Base-by-base conservation (phyloP, 2,113 vertebrate species). In the Phocoena sinus region DNA sequence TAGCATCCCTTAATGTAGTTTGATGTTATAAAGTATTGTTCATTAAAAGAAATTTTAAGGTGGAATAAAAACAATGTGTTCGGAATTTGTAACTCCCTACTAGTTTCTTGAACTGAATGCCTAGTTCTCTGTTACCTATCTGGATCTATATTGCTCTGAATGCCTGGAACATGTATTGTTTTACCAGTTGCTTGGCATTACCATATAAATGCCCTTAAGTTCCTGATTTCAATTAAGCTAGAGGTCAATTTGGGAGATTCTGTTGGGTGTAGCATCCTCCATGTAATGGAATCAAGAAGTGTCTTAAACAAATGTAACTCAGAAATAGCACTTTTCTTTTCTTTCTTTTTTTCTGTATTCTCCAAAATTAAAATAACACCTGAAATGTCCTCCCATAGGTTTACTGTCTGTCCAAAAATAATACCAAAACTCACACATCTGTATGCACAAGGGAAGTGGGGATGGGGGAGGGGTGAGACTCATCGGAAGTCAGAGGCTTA, bases 311-410 rank as follows among this genome's bases (percentile, higher is more conserved):
- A 84, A 70, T 23, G 11, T 88, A 63, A 89, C 26, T 73, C 36
- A 58, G n/a, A 94, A 73, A 82, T 31, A 92, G 56, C 25, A 62
- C 18, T 85, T 96, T 76, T 56, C 18, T 73, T 41, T 2, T 6
- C 9, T 41, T 2, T 6, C 9, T 13, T 62, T 53, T 79, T 82
- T 74, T 56, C 56, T 63, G 13, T n/a, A 25, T 74, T 3, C 63
- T 93, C 56, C 58, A 85, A 94, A 93, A 96, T 95, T 95, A 95
- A 68, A 89, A 58, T 20, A 71, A 17, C 33, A 95, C 60, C 21
- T n/a, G 26, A 94, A 92, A 53, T 87, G 74, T 67, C 23, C 56
- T 83, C 12, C 41, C 41, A 79, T 11, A 28, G 44, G 8, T 87
- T 71, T 95, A 14, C 14, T 90, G 3, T 92, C 6, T 26, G 28